Percentiles rank a stretch among this genome's conserved stretches.
Conservation (phyloP, 1,140 invertebrate genomes). For the Spodoptera litura region DNA sequence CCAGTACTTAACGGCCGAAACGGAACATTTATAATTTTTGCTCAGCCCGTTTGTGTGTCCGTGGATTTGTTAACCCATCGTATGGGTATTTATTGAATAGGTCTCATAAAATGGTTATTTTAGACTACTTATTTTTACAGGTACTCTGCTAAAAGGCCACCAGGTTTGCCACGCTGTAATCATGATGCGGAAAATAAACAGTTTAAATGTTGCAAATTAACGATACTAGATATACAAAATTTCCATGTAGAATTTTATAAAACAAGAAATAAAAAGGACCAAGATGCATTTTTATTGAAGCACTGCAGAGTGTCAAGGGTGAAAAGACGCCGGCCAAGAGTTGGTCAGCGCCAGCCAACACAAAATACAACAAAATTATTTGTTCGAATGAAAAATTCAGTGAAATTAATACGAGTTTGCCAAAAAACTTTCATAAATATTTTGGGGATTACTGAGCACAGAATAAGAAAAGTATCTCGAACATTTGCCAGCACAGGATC, state of each 20-base stretch:
- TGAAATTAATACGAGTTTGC: slow-evolving; percentile 47
- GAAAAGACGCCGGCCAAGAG: slow-evolving; percentile 34
- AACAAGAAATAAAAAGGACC: slow-evolving; percentile 46
- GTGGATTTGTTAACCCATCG: background rate
- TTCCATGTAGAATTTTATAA: slow-evolving; percentile 49
- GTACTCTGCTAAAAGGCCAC: slow-evolving; percentile 14
- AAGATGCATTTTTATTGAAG: slow-evolving; percentile 48
- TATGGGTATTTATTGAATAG: slow-evolving; percentile 7
- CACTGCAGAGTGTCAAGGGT: slow-evolving; percentile 24
- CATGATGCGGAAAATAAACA: background rate
- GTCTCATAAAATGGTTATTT: slow-evolving; percentile 7
- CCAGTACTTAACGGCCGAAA: background rate
- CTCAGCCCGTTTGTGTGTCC: background rate
- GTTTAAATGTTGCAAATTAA: slow-evolving; percentile 29
- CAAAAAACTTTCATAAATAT: slow-evolving; percentile 46
- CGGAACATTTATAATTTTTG: slow-evolving; percentile 2
- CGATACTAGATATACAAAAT: slow-evolving; percentile 32
- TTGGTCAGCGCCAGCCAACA: slow-evolving; percentile 35
- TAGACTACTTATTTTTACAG: slow-evolving; percentile 8
- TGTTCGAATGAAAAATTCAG: slow-evolving; percentile 20
- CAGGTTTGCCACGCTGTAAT: slow-evolving; percentile 9
- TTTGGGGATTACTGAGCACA: slow-evolving; percentile 39
- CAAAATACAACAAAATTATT: slow-evolving; percentile 42
- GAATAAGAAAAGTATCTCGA: slow-evolving; percentile 42
- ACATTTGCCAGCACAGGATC: slow-evolving; percentile 39